Evolutionary conservation across 2,113 vertebrate genomes (phyloP), one percentile per base, ranked within the genome.

Genomic region (Pelodiscus sinensis): DNA sequence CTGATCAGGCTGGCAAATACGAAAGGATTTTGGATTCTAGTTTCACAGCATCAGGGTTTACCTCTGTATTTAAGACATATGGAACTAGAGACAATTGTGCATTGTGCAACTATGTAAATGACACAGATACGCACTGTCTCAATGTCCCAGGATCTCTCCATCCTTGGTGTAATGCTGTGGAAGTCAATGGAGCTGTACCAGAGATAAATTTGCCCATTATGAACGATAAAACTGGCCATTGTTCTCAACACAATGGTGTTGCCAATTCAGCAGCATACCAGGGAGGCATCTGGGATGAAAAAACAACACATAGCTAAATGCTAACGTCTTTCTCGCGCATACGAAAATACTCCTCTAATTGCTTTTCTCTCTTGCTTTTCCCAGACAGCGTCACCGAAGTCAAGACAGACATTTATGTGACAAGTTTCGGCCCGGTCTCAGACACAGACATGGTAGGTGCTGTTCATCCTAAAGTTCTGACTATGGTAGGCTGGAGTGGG

Each of bases 321-420:
- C 65, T 55, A 90, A 87, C 77, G 44, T 51, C 2, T 78, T 93
- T 38, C 78, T 31, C 84, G n/a, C 86, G 51, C n/a, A 85, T 92
- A 85, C 16, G 60, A 85, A 95, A 87, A 81, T 86, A 27, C 9
- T 65, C 86, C 78, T 95, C 82, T 92, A 96, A 96, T 94, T 79
- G n/a, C 10, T 86, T 94, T 87, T 95, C 89, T 90, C 50, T 21
- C 88, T 88, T 91, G 25, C 85, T 90, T 94, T 82, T 92, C 91
- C 84, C 97, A 99, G 99, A 99, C 98, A 99, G 98, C 6, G 99
- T 99, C 95, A 99, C 99, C 22, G 99, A 99, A 98, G 99, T 99
- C 93, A 99, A 98, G 97, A 99, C 99, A 85, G 99, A 99, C 97
- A 99, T 99, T 97, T 99, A 99, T 1, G 99, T 99, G 97, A 99